phyloP scores from a whole-genome alignment of 2,888 invertebrate species.

The Lochmaea capreae region DNA sequence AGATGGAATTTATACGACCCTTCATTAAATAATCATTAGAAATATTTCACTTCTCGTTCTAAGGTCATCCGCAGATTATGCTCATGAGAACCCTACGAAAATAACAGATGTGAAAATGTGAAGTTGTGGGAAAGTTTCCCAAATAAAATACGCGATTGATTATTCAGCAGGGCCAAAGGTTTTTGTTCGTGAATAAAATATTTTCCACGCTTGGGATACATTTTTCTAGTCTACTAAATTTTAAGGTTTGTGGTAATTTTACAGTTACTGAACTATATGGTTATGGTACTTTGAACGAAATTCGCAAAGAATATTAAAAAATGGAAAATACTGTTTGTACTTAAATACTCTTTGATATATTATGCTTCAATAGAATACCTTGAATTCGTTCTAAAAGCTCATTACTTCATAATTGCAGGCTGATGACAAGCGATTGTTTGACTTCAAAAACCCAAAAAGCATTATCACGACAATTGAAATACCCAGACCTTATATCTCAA shows the following conservation, averaged over 20 bases:
- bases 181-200: slow-evolving; percentile 37
- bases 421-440: too few relatives aligned
- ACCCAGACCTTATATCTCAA: too few relatives aligned
- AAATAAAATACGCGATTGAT: slow-evolving; percentile 33
- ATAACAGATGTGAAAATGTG: slow-evolving; percentile 24
- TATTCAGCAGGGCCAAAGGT: slow-evolving; percentile 35
- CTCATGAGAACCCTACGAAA: slow-evolving; percentile 23
- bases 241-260: slow-evolving; percentile 11
- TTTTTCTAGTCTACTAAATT: slow-evolving; percentile 32
- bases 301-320: too few relatives aligned
- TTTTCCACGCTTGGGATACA: slow-evolving; percentile 28
- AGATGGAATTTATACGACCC: slow-evolving; percentile 22
- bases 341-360: too few relatives aligned
- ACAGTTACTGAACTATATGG: background rate
- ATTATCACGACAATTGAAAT: too few relatives aligned
- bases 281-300: background rate
- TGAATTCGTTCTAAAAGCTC: too few relatives aligned
- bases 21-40: slow-evolving; percentile 36
- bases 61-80: slow-evolving; percentile 29
- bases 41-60: slow-evolving; percentile 27
- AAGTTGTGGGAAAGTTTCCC: slow-evolving; percentile 16
- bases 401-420: too few relatives aligned
- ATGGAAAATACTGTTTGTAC: too few relatives aligned
- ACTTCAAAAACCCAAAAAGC: too few relatives aligned
- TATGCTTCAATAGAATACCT: too few relatives aligned